These are phyloP conservation scores for Taeniopygia guttata DNA, from an alignment of 2,797 vertebrate genomes.

Conservation along the genomic window DNA sequence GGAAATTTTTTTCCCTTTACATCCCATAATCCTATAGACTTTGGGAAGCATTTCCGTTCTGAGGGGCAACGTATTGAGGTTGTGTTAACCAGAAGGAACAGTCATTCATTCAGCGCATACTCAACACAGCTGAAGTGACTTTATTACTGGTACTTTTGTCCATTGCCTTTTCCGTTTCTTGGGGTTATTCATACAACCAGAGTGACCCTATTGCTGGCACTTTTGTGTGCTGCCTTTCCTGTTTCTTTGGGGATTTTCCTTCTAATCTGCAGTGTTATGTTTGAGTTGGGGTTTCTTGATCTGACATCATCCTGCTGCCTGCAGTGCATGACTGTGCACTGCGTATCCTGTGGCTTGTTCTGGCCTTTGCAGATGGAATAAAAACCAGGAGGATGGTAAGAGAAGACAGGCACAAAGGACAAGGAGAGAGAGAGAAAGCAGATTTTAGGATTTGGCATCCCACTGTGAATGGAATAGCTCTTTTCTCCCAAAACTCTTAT, in stretches of 20 bases:
- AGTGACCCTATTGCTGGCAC: constrained; percentile 1
- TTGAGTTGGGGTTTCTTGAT: neutral
- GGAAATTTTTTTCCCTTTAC: neutral
- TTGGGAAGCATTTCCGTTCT: neutral
- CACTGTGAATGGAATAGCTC: neutral
- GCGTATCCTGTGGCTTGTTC: neutral
- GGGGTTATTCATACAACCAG: constrained; percentile 13
- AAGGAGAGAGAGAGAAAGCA: neutral
- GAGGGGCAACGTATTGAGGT: neutral
- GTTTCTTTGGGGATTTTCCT: constrained; percentile 53
- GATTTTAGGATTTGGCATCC: neutral
- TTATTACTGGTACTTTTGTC: constrained; percentile 16
- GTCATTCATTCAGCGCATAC: neutral
- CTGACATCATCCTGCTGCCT: neutral
- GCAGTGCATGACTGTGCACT: neutral
- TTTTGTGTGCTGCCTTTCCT: constrained; percentile 47
- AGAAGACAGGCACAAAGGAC: neutral
- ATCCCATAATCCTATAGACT: neutral
- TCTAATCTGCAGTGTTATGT: neutral
- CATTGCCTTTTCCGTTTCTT: constrained; percentile 41
- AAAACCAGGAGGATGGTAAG: neutral
- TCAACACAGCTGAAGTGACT: constrained; percentile 21
- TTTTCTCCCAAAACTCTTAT: neutral
- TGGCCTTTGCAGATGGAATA: neutral
- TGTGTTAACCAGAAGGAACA: neutral